Conservation (phyloP, 2,797 vertebrate species). For the Pseudomugil gertrudae region DNA sequence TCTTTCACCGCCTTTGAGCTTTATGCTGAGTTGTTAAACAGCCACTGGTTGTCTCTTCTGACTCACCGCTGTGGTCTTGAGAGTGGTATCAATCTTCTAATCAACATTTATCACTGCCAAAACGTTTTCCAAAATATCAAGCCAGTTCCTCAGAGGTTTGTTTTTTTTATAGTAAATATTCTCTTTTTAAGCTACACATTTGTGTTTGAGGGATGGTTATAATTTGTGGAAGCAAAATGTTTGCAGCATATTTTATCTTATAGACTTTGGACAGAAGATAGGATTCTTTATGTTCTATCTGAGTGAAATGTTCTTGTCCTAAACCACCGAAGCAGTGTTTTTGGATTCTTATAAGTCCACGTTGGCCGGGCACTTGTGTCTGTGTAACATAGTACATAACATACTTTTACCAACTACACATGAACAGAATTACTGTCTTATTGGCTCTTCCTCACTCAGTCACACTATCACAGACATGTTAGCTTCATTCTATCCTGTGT, state of each 20-base stretch:
- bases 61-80: background rate
- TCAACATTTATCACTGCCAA: constrained; percentile 9
- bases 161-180: background rate
- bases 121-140: background rate
- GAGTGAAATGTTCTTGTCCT: background rate
- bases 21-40: background rate
- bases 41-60: background rate
- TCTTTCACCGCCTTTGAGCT: no score
- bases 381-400: constrained; percentile 6
- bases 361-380: background rate
- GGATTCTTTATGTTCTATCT: background rate
- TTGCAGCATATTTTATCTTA: constrained; percentile 7
- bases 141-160: background rate
- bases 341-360: background rate
- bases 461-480: constrained; percentile 9
- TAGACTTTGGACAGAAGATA: background rate
- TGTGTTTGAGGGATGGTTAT: constrained; percentile 1
- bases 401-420: constrained; percentile 5
- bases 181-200: constrained; percentile 2
- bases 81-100: constrained; percentile 11
- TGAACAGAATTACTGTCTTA: constrained; percentile 3
- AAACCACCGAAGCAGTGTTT: background rate
- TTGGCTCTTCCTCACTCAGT: background rate
- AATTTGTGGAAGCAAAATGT: background rate
- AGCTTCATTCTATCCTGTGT: constrained; percentile 30